Conservation (phyloP, 1,140 invertebrate genomes). For the Atta texana region DNA sequence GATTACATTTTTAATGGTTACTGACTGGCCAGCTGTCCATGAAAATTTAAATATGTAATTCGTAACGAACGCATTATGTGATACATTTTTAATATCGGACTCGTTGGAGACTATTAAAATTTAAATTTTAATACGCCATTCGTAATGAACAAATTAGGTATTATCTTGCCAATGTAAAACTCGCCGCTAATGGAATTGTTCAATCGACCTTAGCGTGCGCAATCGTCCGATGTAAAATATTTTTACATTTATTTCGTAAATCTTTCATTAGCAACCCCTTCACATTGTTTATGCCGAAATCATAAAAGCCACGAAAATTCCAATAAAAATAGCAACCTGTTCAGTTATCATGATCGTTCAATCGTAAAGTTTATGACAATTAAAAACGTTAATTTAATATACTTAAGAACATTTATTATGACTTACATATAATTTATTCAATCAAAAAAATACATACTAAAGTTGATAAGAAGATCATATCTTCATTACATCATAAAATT, state of each 20-base stretch:
- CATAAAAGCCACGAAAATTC: slow-evolving; percentile 41
- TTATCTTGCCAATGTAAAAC: slow-evolving; percentile 57
- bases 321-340: slow-evolving; percentile 30
- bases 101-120: slow-evolving; percentile 59
- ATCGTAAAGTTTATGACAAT: not conserved
- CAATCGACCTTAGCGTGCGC: slow-evolving; percentile 54
- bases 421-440: not conserved
- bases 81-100: slow-evolving; percentile 51
- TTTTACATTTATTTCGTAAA: slow-evolving; percentile 58
- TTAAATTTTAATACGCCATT: slow-evolving; percentile 50
- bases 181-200: slow-evolving; percentile 56
- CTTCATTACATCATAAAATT: not conserved
- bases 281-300: slow-evolving; percentile 51
- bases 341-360: not conserved
- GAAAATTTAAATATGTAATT: slow-evolving; percentile 60
- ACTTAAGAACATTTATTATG: not conserved
- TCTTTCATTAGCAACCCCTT: slow-evolving; percentile 25
- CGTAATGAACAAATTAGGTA: slow-evolving; percentile 57
- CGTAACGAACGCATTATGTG: slow-evolving; percentile 50
- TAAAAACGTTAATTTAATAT: slow-evolving; percentile 22
- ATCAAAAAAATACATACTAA: not conserved
- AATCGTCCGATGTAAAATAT: slow-evolving; percentile 52
- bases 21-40: slow-evolving; percentile 51
- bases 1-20: slow-evolving; percentile 58
- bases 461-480: not conserved